Conservation (phyloP, 1,140 invertebrate genomes). For the Drosophila saltans region DNA sequence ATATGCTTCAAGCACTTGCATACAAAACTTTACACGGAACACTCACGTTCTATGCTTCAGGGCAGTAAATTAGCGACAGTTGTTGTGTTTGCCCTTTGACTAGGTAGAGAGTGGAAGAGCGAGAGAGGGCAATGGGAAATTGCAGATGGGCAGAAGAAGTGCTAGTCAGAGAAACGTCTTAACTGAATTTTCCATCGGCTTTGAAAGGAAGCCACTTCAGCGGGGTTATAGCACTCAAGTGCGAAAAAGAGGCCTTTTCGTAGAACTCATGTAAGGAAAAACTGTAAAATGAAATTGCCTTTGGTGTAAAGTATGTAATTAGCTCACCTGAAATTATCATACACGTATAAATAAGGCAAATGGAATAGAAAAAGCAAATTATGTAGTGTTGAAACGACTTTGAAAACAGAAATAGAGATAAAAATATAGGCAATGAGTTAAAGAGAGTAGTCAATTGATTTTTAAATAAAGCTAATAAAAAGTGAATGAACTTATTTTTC, state of each 20-base stretch:
- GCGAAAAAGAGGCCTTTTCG: neutral
- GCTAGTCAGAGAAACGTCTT: neutral
- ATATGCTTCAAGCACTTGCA: constrained; percentile 44
- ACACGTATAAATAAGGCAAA: neutral
- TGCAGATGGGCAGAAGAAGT: neutral
- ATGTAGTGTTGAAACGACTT: no score
- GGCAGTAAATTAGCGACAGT: constrained; percentile 71
- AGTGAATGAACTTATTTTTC: no score
- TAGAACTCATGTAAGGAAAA: neutral
- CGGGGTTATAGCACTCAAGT: no score
- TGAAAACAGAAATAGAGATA: neutral
- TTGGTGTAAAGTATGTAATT: no score
- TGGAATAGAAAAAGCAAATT: no score
- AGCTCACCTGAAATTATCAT: neutral
- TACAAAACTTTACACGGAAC: constrained; percentile 51
- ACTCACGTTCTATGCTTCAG: constrained; percentile 27
- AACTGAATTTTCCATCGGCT: constrained; percentile 23
- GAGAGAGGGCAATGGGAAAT: neutral
- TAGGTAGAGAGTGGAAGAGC: neutral
- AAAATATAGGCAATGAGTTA: neutral
- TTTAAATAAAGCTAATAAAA: no score
- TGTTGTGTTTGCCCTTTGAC: constrained; percentile 52
- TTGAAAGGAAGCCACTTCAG: no score
- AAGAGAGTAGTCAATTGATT: no score
- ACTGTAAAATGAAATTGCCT: no score